Evolutionary conservation across 2,113 vertebrate species (phyloP), one percentile per base, ranked within the genome.

Genomic region (Plecturocebus donacophilus): DNA sequence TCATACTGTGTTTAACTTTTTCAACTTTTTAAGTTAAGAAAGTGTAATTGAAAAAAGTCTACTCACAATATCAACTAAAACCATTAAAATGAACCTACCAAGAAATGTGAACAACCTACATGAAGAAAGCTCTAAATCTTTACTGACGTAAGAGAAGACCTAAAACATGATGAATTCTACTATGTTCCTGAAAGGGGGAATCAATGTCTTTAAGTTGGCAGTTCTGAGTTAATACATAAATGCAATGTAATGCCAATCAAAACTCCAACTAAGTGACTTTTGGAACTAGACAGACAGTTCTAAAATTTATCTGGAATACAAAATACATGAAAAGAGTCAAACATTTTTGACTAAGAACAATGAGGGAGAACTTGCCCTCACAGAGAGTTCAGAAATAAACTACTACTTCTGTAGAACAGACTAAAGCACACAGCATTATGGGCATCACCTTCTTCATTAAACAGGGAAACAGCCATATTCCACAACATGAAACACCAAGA

Each of bases 251-350:
- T 84, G 81, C 52, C 56, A 81, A 70, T 42, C 9, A 95, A 91
- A 85, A 61, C n/a, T 10, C 40, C 52, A 83, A 79, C 12, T 79
- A 70, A 23, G 54, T 87, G 92, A 86, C 45, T 70, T 76, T 56
- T 47, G 30, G 52, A 84, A 66, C 49, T 71, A 76, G 27, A 76
- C 17, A 70, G 23, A 12, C 47, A 38, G 47, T 58, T 95, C 35
- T 82, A 87, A 94, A 95, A 86, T 75, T 87, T 42, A 54, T 76
- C 52, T 7, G 64, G n/a, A 92, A 87, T 45, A 90, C 38, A 83
- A 93, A 85, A 82, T 47, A 70, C 16, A 61, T 42, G 38, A 86
- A 96, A 93, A 88, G 32, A 91, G 12, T 1, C 30, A 58, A 76
- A n/a, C 35, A 47, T 45, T 52, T 73, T 58, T 84, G 0, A 87